phyloP scores from a whole-genome alignment of 1,140 invertebrate genomes.

The Amphibalanus amphitrite region DNA sequence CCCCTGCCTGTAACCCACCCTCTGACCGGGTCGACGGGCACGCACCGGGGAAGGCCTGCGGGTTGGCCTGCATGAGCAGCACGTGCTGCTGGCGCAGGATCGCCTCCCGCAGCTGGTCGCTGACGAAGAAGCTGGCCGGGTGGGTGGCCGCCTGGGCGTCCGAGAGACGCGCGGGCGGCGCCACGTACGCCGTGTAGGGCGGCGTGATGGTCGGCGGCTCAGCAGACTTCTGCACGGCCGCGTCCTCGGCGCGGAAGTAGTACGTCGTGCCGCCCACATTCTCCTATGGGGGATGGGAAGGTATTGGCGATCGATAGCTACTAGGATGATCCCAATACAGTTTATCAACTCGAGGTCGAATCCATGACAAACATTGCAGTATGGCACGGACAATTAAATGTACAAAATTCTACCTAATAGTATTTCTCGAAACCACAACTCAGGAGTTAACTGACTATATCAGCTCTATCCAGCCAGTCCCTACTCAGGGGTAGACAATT shows the following conservation, averaged over 20 bases:
- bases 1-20: too few species aligned
- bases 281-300: constrained; percentile 9
- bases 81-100: constrained; percentile 57
- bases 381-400: too few species aligned
- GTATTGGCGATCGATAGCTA: too few species aligned
- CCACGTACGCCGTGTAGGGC: constrained; percentile 8
- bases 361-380: too few species aligned
- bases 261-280: constrained; percentile 88
- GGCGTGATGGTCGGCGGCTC: constrained; percentile 12
- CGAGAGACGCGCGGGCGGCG: constrained; percentile 15
- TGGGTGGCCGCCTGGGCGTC: constrained; percentile 18
- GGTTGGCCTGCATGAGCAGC: constrained; percentile 46
- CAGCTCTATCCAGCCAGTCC: too few species aligned
- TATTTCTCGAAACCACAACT: too few species aligned
- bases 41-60: constrained; percentile 38
- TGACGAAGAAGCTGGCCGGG: constrained; percentile 45
- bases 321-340: too few species aligned
- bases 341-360: too few species aligned
- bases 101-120: constrained; percentile 53
- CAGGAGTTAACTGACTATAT: too few species aligned
- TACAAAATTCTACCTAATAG: too few species aligned
- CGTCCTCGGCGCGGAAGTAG: constrained; percentile 50
- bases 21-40: too few species aligned
- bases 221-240: constrained; percentile 24
- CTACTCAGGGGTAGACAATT: too few species aligned